A percentile compares a stretch with the other conserved stretches of the same genome.
Evolutionary conservation across 2,888 invertebrate species (phyloP).

Genomic region (Phengaris alcon): DNA sequence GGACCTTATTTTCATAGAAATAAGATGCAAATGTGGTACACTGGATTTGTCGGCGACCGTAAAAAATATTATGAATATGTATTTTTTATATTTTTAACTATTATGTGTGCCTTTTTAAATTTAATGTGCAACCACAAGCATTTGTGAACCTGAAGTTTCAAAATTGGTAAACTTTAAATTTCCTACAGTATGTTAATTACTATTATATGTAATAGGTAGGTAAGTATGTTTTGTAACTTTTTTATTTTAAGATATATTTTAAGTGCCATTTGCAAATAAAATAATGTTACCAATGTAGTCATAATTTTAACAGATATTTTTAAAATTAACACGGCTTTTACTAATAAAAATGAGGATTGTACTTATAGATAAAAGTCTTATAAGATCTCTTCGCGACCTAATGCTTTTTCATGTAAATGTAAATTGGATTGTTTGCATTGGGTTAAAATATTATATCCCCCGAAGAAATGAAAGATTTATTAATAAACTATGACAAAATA

Average conservation of each 20-base stretch:
- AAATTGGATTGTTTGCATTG: slow-evolving; percentile 20
- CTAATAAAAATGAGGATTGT: slow-evolving; percentile 29
- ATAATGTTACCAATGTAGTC: slow-evolving; percentile 41
- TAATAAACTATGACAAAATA: slow-evolving; percentile 20
- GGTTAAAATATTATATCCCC: slow-evolving; percentile 11
- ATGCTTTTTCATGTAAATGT: slow-evolving; percentile 22
- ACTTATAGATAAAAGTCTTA: slow-evolving; percentile 20
- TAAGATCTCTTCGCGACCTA: slow-evolving; percentile 29
- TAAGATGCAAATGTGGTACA: too few species aligned
- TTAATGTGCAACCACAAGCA: slow-evolving; percentile 12
- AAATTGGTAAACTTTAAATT: slow-evolving; percentile 15
- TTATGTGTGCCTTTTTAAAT: background rate
- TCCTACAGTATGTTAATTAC: background rate
- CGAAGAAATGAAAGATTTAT: slow-evolving; percentile 1
- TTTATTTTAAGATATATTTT: slow-evolving; percentile 25
- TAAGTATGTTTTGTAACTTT: background rate
- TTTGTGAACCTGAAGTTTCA: background rate
- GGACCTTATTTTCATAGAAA: too few species aligned
- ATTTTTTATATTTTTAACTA: background rate
- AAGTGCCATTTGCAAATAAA: slow-evolving; percentile 41
- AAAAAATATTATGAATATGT: background rate
- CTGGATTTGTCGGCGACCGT: too few species aligned
- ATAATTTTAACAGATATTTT: slow-evolving; percentile 28
- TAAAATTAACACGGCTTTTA: slow-evolving; percentile 23
- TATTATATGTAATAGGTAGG: background rate